Evolutionary conservation across 1,140 invertebrate genomes (phyloP), one percentile per base, ranked within the genome.

Genomic region (Drosophila lacteicornis): DNA sequence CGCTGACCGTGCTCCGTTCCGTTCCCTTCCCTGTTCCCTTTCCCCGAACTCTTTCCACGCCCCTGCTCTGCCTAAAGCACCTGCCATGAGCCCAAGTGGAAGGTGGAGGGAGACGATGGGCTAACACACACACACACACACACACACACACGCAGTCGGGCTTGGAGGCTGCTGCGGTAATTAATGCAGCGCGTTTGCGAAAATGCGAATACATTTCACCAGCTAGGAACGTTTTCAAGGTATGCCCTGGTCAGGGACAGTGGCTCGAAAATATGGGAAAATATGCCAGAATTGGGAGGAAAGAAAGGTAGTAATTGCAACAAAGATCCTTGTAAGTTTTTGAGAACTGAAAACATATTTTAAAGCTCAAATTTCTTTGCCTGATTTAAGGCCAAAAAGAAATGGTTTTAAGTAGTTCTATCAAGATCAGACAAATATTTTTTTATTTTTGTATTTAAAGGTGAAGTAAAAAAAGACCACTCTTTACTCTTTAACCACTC

Each of bases 131-230:
- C 22, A 25, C 22, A 62, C 66, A 59, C 56, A 79, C 19, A 19
- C 19, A 19, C 19, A 19, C 57, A 63, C 60, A 70, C 40, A 66
- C 43, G 63, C 50, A 76, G 43, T 62, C 62, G 58, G 40, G 51
- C 43, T 66, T 58, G 65, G 80, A 84, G 78, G 69, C 84, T 90
- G 84, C 85, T 90, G 85, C 84, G 84, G 80, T 88, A 88, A 88
- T 88, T 88, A 88, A 88, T 88, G 84, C 84, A 90, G 85, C 85
- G 85, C 85, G 84, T 88, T 88, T 83, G 85, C 78, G 85, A 88
- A 90, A 90, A 88, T 90, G 84, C 85, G 85, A 88, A 88, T 88
- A 88, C 80, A 90, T 90, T 88, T 88, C 80, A 68, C 84, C 80
- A 73, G 70, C 74, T 77, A 70, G 58, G 55, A 63, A 56, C 76